Conservation (phyloP, 1,140 invertebrate species). For the Pygmarrhopalites habei region DNA sequence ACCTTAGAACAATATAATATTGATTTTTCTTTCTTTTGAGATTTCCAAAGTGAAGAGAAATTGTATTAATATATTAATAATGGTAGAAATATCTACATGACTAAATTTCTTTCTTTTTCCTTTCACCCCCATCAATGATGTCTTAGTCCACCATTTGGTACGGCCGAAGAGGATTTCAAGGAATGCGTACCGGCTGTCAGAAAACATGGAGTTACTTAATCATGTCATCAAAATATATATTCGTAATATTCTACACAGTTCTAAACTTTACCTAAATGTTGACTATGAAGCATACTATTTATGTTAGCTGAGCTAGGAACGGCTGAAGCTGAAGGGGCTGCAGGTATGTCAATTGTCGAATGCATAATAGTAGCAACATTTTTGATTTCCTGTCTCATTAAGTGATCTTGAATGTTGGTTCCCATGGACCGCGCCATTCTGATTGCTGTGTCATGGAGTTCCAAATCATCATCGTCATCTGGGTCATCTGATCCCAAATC, state of each 20-base stretch:
- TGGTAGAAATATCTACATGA: neutral
- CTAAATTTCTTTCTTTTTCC: neutral
- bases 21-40: too few relatives aligned
- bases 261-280: slow-evolving; percentile 2
- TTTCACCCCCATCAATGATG: neutral
- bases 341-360: slow-evolving; percentile 2
- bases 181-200: too few relatives aligned
- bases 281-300: neutral
- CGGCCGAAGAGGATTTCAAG: neutral
- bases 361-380: slow-evolving; percentile 12
- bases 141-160: slow-evolving; percentile 6
- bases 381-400: slow-evolving; percentile 10
- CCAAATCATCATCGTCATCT: slow-evolving; percentile 34
- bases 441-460: slow-evolving; percentile 15
- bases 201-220: too few relatives aligned
- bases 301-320: slow-evolving; percentile 14
- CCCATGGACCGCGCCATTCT: slow-evolving; percentile 15
- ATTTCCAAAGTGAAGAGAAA: too few relatives aligned
- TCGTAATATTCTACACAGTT: neutral
- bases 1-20: too few relatives aligned
- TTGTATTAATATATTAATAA: too few relatives aligned
- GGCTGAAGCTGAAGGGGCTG: slow-evolving; percentile 14
- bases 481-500: slow-evolving; percentile 31
- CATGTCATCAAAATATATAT: too few relatives aligned
- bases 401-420: slow-evolving; percentile 11